These are phyloP conservation scores for Gymnosoma rotundatum DNA, from an alignment of 2,888 invertebrate species.

Conservation along the genomic window DNA sequence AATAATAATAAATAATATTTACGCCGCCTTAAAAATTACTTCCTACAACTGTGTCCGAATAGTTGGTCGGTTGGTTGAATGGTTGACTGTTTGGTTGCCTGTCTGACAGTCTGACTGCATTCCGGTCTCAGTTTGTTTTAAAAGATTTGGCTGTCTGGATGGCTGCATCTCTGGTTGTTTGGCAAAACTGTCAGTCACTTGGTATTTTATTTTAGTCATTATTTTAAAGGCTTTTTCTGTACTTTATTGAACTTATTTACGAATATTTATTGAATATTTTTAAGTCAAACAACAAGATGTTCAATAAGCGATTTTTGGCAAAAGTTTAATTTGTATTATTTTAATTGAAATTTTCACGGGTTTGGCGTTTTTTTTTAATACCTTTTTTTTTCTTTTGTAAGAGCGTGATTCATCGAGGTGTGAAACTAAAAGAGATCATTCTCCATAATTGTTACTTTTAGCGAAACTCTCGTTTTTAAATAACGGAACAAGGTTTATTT, in stretches of 20 bases:
- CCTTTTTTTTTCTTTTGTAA: too few species aligned
- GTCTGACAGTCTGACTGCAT: conserved; percentile 4
- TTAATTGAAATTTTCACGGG: too few species aligned
- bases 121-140: not conserved
- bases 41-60: conserved; percentile 35
- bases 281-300: not conserved
- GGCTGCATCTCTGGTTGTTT: conserved; percentile 6
- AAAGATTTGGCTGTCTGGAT: not conserved
- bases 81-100: too few species aligned
- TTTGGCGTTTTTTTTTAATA: too few species aligned
- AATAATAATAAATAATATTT: conserved; percentile 66
- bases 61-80: not conserved
- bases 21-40: conserved; percentile 45
- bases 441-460: too few species aligned
- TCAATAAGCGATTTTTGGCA: not conserved
- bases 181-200: conserved; percentile 45
- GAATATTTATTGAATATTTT: conserved; percentile 18
- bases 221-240: conserved; percentile 13
- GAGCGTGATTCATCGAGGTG: too few species aligned
- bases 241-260: conserved; percentile 40
- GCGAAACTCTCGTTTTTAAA: too few species aligned
- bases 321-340: too few species aligned
- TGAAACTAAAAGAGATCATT: too few species aligned
- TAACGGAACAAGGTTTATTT: too few species aligned
- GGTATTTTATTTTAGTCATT: conserved; percentile 32